Evolutionary conservation across 2,797 vertebrate species (phyloP), one percentile per base, ranked within the genome.

Genomic region (Gambelia wislizenii): DNA sequence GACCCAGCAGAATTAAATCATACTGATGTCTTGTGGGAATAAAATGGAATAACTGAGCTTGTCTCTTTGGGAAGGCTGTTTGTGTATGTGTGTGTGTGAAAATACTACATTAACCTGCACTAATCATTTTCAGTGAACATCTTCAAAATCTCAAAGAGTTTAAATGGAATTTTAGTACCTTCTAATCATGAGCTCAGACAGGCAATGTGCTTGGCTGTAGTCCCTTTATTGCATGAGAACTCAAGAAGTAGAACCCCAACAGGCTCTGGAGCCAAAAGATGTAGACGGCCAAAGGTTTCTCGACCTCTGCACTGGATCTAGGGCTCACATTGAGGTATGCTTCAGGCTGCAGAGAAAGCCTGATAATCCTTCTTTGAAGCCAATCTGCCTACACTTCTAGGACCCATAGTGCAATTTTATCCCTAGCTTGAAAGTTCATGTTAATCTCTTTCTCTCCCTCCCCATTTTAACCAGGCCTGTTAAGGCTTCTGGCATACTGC

Each of bases 1-100:
- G 75, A 91, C 75, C 30, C 72, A 33, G 47, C 47, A 75, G 84
- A 91, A 91, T 91, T 81, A 91, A 94, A 84, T 91, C 87, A 90
- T 76, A 49, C 18, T 30, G 0, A 30, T 82, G 76, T 54, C 75
- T 95, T 89, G 83, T 81, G 75, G 93, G 81, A 69, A 90, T 89
- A 52, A 88, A 92, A 91, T 87, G 80, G 90, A 85, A 87, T 92
- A 92, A 91, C 16, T 74, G 84, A 91, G 13, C 56, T 61, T 90
- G 42, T 80, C 88, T 87, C 76, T 90, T 93, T 90, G 77, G 84
- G 56, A 75, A n/a, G 77, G 47, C 84, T 4, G 0, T 80, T 93
- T 30, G 12, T 49, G 87, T 61, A 0, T 56, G 25, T 87, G 74
- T 49, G n/a, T 44, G 27, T 83, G 59, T 30, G 22, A 27, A 22